Conservation (phyloP, 2,888 invertebrate species). For the Parascotia fuliginaria region DNA sequence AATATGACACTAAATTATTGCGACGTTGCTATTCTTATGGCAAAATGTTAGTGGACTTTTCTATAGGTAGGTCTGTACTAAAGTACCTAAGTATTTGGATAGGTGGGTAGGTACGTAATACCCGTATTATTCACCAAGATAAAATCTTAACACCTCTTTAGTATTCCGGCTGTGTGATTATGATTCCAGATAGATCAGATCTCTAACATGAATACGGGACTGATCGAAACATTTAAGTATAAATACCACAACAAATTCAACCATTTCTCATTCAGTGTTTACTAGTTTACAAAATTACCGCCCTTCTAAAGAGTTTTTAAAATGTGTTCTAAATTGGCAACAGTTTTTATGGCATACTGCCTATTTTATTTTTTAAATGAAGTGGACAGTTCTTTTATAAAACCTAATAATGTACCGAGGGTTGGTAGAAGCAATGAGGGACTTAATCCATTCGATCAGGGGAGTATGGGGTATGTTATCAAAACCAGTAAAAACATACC, state of each 20-base stretch:
- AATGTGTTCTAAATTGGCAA: constrained; percentile 63
- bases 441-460: constrained; percentile 66
- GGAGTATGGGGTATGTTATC: constrained; percentile 76
- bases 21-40: too few relatives aligned
- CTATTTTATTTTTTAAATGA: constrained; percentile 60
- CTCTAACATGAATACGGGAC: constrained; percentile 59
- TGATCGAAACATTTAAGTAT: constrained; percentile 61
- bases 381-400: constrained; percentile 71
- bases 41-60: too few relatives aligned
- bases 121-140: constrained; percentile 41
- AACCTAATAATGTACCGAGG: constrained; percentile 77
- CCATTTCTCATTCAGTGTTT: constrained; percentile 42
- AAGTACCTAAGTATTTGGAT: too few relatives aligned
- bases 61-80: too few relatives aligned
- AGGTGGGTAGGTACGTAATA: background rate
- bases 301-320: constrained; percentile 31
- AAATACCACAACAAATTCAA: constrained; percentile 43
- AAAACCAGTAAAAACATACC: constrained; percentile 81
- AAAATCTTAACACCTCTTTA: constrained; percentile 41
- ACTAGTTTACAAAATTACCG: constrained; percentile 25
- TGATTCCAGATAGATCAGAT: constrained; percentile 47
- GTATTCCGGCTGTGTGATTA: constrained; percentile 43
- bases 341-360: constrained; percentile 59
- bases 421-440: constrained; percentile 78
- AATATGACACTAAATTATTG: too few relatives aligned